These are phyloP conservation scores for Selenia dentaria DNA, from an alignment of 2,888 invertebrate species.

Conservation along the genomic window DNA sequence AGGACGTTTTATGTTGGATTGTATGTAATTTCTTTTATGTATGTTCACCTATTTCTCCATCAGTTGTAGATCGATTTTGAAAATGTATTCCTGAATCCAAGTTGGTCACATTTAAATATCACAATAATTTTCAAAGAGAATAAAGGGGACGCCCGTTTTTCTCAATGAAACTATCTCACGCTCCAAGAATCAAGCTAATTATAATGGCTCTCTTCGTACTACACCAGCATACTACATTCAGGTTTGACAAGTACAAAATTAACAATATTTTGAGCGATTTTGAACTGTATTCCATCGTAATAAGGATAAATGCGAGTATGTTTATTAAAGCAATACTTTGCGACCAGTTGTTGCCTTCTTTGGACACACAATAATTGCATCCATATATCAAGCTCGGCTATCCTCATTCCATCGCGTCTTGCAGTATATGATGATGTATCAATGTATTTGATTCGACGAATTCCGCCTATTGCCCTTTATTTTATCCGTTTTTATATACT, in stretches of 20 bases:
- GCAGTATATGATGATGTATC: conserved; percentile 2
- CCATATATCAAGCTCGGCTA: conserved; percentile 3
- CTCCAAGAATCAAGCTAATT: conserved; percentile 14
- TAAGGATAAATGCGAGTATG: conserved; percentile 2
- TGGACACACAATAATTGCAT: conserved; percentile 13
- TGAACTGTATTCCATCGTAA: background rate
- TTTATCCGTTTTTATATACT: too few species aligned
- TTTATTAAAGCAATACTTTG: conserved; percentile 12
- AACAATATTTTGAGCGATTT: background rate
- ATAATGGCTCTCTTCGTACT: conserved; percentile 3
- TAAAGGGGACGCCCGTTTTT: too few species aligned
- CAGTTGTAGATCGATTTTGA: too few species aligned
- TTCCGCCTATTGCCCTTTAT: background rate
- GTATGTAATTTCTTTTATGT: too few species aligned
- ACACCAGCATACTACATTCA: conserved; percentile 7
- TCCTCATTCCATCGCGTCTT: conserved; percentile 6
- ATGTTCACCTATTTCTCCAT: too few species aligned
- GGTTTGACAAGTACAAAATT: conserved; percentile 1
- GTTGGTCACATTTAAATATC: too few species aligned
- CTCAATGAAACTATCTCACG: conserved; percentile 13
- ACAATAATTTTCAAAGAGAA: too few species aligned
- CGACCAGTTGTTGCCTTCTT: conserved; percentile 7
- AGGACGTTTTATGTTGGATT: too few species aligned
- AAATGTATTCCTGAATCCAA: too few species aligned
- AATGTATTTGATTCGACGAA: background rate